phyloP scores from a whole-genome alignment of 2,888 invertebrate genomes.

The Agrotis segetum region DNA sequence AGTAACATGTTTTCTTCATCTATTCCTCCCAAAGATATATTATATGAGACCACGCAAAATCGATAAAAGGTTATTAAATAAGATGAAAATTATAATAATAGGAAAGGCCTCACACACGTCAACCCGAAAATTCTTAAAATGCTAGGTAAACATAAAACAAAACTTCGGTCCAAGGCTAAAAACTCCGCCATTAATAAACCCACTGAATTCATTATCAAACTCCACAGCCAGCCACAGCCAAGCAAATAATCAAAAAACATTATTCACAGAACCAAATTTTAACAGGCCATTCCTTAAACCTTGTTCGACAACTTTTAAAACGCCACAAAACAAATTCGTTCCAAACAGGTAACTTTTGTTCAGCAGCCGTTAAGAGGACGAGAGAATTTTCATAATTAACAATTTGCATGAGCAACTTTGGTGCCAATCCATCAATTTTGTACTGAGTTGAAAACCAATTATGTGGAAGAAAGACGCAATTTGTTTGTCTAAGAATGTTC shows the following conservation, averaged over 20 bases:
- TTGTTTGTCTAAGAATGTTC: conserved; percentile 49
- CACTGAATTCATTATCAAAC: conserved; percentile 42
- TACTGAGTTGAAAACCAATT: conserved; percentile 80
- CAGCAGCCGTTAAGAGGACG: conserved; percentile 68
- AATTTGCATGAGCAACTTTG: conserved; percentile 81
- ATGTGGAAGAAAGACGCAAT: conserved; percentile 69
- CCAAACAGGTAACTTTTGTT: conserved; percentile 70
- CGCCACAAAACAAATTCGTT: conserved; percentile 71
- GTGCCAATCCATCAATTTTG: conserved; percentile 85
- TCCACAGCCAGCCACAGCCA: conserved; percentile 20
- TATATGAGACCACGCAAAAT: too few species aligned
- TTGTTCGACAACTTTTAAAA: conserved; percentile 70
- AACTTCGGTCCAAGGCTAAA: neutral
- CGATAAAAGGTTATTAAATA: too few species aligned
- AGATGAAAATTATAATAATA: too few species aligned
- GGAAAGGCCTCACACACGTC: too few species aligned
- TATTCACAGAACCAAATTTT: conserved; percentile 51
- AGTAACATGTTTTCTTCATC: too few species aligned
- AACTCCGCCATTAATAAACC: conserved; percentile 28
- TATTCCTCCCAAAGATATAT: too few species aligned
- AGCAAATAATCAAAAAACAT: conserved; percentile 53
- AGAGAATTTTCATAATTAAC: conserved; percentile 85
- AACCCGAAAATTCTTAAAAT: neutral
- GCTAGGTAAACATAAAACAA: conserved; percentile 10
- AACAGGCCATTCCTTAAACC: conserved; percentile 53